A percentile compares a stretch with the other conserved stretches of the same genome.
Evolutionary conservation across 92 coral and sea anemone species (phyloP).

Genomic region (Meandrina meandrites): DNA sequence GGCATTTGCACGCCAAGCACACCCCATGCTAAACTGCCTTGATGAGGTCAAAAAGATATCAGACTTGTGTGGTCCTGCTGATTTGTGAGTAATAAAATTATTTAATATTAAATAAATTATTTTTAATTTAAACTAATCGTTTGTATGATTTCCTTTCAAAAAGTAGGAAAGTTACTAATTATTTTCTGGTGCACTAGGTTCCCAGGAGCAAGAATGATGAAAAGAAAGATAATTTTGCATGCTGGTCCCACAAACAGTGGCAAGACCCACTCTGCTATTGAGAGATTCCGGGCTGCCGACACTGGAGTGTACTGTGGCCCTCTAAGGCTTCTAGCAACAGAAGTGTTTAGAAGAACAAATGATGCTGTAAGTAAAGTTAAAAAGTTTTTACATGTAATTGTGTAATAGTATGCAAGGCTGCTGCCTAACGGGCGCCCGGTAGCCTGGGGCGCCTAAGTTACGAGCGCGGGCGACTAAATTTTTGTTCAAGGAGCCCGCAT

Average conservation of each 20-base stretch:
- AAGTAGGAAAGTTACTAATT: no score
- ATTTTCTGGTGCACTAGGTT: conserved; percentile 67
- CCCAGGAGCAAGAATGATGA: conserved; percentile 80
- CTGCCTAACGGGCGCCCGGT: no score
- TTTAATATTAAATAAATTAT: no score
- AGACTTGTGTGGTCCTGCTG: conserved; percentile 84
- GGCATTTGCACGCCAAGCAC: conserved; percentile 59
- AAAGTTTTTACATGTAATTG: no score
- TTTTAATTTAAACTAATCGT: not conserved
- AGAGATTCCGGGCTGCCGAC: conserved; percentile 68
- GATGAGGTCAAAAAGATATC: conserved; percentile 78
- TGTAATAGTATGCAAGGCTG: no score
- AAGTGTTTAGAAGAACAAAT: conserved; percentile 84
- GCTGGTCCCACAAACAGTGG: conserved; percentile 99
- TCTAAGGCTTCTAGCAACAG: conserved; percentile 89
- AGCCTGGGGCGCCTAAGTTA: no score
- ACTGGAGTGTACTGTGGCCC: conserved; percentile 96
- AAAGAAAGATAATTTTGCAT: conserved; percentile 85
- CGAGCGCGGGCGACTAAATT: no score
- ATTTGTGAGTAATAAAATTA: conserved; percentile 64
- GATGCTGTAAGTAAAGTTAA: conserved; percentile 63
- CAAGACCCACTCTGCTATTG: conserved; percentile 90
- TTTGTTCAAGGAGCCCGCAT: no score
- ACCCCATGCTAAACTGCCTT: conserved; percentile 75
- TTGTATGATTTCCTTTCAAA: no score